Evolutionary conservation across 2,113 vertebrate species (phyloP).

Genomic region (Acrocephalus arundinaceus): DNA sequence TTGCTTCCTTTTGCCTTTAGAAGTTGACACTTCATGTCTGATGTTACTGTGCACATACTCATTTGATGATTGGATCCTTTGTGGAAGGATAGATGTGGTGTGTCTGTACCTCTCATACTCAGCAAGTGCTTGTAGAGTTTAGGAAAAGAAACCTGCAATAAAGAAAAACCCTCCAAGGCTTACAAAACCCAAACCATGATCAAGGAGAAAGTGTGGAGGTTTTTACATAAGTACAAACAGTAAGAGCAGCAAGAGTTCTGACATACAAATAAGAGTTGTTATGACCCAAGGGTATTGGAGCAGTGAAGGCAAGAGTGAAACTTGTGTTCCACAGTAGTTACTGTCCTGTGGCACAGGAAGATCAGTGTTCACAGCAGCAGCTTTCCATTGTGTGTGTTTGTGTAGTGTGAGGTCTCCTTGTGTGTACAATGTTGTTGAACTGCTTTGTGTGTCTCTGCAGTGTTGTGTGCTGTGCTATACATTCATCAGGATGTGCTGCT

Average conservation of each 20-base stretch:
- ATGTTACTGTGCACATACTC: fast-evolving
- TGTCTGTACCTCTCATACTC: neutral
- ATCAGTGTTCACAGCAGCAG: neutral
- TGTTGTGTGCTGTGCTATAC: neutral
- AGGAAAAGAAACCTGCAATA: neutral
- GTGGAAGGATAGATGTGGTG: neutral
- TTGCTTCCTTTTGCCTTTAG: neutral
- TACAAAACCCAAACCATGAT: neutral
- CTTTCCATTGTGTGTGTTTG: neutral
- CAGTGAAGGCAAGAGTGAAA: neutral
- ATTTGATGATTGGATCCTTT: neutral
- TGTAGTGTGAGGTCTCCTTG: neutral
- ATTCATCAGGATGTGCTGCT: neutral
- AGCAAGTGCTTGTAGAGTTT: neutral
- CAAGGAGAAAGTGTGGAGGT: neutral
- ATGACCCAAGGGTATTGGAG: neutral
- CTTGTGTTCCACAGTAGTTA: neutral
- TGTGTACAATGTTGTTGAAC: neutral
- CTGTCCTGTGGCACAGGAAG: neutral
- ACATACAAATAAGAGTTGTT: too few species aligned
- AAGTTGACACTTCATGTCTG: neutral
- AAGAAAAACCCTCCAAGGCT: neutral
- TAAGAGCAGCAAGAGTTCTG: neutral
- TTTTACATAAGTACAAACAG: neutral
- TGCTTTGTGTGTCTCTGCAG: neutral